Percentiles rank a stretch among this genome's conserved stretches.
Conservation (phyloP, 1,140 invertebrate genomes). For the Potamilus streckersoni region DNA sequence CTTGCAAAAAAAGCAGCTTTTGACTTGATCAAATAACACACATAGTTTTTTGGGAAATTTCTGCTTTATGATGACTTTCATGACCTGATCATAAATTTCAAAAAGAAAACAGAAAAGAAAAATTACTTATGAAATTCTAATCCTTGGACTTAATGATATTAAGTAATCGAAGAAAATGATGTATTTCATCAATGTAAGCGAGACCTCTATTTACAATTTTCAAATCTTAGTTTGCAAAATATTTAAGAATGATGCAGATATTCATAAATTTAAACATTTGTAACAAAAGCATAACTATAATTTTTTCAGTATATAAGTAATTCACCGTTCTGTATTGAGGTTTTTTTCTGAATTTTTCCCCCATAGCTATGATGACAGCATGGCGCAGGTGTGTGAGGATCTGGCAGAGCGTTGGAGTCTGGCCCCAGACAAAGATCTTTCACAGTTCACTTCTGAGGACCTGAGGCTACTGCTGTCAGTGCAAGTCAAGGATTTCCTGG, state of each 20-base stretch:
- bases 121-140: too few species aligned
- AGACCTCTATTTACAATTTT: background rate
- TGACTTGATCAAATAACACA: too few species aligned
- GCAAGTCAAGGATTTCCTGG: slow-evolving; percentile 81
- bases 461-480: slow-evolving; percentile 73
- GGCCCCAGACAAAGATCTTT: slow-evolving; percentile 65
- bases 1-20: too few species aligned
- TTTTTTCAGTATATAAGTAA: background rate
- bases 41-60: too few species aligned
- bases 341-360: slow-evolving; percentile 2
- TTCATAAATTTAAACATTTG: background rate
- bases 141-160: too few species aligned
- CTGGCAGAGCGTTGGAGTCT: slow-evolving; percentile 73
- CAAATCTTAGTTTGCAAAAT: background rate
- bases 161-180: too few species aligned
- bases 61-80: too few species aligned
- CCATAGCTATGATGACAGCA: slow-evolving; percentile 77
- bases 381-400: slow-evolving; percentile 75
- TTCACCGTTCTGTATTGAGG: too few species aligned
- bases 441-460: slow-evolving; percentile 70
- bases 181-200: too few species aligned
- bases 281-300: background rate
- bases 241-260: background rate
- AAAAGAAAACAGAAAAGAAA: too few species aligned
- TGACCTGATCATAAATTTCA: too few species aligned